A percentile compares a stretch with the other conserved stretches of the same genome.
Evolutionary conservation across 2,113 vertebrate genomes (phyloP).

Genomic region (Brachionichthys hirsutus): DNA sequence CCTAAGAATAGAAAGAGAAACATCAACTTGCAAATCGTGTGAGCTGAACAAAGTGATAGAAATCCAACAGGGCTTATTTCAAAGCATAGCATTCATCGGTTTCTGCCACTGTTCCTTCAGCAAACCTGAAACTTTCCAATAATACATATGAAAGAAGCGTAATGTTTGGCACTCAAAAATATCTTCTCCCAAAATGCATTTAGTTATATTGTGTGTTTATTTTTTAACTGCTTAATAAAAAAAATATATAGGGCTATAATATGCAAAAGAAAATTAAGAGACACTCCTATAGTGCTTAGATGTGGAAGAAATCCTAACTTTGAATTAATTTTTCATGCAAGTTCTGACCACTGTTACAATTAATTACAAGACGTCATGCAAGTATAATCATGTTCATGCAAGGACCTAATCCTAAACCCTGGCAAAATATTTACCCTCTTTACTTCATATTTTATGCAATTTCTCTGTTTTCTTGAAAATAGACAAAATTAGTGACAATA

Average conservation of each 20-base stretch:
- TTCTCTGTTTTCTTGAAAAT: no score
- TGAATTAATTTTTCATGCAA: not conserved
- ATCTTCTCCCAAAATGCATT: not conserved
- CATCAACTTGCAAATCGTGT: constrained; percentile 43
- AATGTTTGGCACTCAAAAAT: constrained; percentile 18
- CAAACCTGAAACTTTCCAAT: constrained; percentile 12
- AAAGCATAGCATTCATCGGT: constrained; percentile 26
- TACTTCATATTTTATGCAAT: no score
- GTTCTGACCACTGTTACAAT: not conserved
- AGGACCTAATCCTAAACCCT: not conserved
- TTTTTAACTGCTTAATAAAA: no score
- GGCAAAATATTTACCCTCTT: no score
- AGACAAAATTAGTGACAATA: no score
- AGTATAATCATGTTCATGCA: constrained; percentile 4
- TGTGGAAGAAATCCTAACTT: not conserved
- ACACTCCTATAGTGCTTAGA: not conserved
- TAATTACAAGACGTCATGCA: not conserved
- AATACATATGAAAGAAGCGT: constrained; percentile 15
- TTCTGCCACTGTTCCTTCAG: constrained; percentile 12
- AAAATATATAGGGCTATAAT: no score
- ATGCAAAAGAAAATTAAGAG: no score
- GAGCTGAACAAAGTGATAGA: constrained; percentile 41
- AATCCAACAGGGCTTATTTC: constrained; percentile 50
- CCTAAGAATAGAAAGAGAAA: constrained; percentile 60
- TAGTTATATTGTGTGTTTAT: constrained; percentile 6